These are phyloP conservation scores for Halictus quadricinctus DNA, from an alignment of 2,888 invertebrate genomes.

Conservation along the genomic window DNA sequence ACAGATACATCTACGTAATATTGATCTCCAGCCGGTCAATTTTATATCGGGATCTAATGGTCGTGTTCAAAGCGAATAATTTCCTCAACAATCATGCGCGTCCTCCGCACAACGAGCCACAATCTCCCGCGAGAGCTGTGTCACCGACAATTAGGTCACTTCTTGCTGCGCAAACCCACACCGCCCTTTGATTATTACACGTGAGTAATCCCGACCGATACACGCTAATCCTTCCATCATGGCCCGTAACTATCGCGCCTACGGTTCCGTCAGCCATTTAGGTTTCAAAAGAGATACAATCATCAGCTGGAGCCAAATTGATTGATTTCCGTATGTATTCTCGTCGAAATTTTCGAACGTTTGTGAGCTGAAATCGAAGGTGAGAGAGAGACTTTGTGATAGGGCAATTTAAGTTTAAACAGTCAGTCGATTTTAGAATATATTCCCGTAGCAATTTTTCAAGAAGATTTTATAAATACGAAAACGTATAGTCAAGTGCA, in stretches of 20 bases:
- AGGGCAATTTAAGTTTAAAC: background rate
- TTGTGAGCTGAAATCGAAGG: background rate
- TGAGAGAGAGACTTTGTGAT: no score
- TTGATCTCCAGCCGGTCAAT: background rate
- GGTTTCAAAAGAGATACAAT: background rate
- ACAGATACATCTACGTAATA: background rate
- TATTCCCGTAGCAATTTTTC: background rate
- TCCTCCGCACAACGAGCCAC: background rate
- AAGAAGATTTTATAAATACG: no score
- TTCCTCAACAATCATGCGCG: background rate
- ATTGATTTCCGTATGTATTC: background rate
- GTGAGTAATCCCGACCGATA: background rate
- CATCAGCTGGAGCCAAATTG: no score
- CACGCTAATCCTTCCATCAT: background rate
- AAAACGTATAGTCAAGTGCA: no score
- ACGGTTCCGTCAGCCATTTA: background rate
- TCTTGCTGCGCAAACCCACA: background rate
- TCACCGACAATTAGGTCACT: background rate
- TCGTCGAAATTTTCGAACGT: background rate
- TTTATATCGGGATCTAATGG: background rate
- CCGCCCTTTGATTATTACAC: background rate
- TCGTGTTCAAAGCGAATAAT: background rate
- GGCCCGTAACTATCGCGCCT: background rate
- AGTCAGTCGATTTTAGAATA: background rate
- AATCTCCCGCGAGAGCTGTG: background rate